These are phyloP conservation scores for Spinus olivaceus DNA, from an alignment of 2,797 vertebrate genomes.

Conservation along the genomic window DNA sequence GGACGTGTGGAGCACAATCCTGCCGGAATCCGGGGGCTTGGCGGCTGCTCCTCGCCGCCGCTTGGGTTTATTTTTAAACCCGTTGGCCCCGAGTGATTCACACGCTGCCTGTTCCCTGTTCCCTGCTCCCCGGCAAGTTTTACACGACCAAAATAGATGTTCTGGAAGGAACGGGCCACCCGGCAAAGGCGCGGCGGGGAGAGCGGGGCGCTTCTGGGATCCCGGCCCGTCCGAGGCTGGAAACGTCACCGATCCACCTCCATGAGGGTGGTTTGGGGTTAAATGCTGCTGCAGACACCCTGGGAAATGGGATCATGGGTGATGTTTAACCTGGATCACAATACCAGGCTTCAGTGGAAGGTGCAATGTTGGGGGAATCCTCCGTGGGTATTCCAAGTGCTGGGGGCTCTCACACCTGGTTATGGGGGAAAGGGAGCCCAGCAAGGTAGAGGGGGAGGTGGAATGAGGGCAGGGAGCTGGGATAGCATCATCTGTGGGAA, in stretches of 20 bases:
- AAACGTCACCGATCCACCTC: background rate
- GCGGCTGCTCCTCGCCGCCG: background rate
- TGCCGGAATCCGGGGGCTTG: background rate
- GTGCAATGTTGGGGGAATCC: accelerated
- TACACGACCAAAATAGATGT: constrained; percentile 50
- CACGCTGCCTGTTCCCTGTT: constrained; percentile 28
- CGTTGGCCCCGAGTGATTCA: constrained; percentile 57
- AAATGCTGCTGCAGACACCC: background rate
- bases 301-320: accelerated
- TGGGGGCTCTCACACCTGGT: background rate
- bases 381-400: background rate
- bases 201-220: background rate
- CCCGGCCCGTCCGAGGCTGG: background rate
- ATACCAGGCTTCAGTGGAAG: accelerated
- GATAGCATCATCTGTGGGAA: background rate
- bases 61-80: constrained; percentile 63
- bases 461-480: background rate
- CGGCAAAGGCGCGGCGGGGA: background rate
- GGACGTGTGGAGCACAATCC: background rate
- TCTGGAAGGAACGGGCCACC: constrained; percentile 40
- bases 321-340: background rate
- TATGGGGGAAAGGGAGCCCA: accelerated
- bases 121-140: constrained; percentile 39
- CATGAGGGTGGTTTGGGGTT: accelerated
- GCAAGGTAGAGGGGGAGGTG: background rate